Conservation (phyloP, 2,113 vertebrate species). For the Thermophis baileyi region DNA sequence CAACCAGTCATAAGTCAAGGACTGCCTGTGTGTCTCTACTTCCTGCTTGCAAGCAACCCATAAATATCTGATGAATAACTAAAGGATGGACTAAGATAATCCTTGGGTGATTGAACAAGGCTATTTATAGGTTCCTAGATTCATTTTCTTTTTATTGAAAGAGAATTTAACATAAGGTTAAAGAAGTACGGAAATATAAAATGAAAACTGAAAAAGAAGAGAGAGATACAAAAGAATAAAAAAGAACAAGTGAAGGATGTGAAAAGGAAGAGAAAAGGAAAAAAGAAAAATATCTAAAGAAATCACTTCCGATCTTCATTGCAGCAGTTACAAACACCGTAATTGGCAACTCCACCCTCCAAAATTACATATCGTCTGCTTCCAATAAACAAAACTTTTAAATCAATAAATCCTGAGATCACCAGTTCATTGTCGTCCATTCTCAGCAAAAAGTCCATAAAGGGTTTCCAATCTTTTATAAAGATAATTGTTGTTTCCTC, state of each 20-base stretch:
- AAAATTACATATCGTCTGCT: not conserved
- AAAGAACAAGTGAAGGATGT: not conserved
- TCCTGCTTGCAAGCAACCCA: not conserved
- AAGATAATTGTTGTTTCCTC: not conserved
- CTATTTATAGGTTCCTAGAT: not conserved
- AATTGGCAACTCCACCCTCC: not conserved
- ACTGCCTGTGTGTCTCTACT: not conserved
- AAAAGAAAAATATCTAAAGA: not conserved
- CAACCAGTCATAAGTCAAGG: not conserved
- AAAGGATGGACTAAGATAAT: not conserved
- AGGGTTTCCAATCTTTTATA: not conserved
- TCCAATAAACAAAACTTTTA: not conserved
- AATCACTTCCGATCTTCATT: not conserved
- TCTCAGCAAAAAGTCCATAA: not conserved
- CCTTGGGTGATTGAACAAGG: not conserved
- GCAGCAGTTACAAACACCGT: not conserved
- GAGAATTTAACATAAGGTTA: not conserved
- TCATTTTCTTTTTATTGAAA: not conserved
- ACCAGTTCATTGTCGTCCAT: not conserved
- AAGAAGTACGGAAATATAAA: not conserved
- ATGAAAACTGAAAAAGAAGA: not conserved
- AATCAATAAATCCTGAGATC: not conserved
- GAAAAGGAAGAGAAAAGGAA: not conserved
- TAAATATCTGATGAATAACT: not conserved
- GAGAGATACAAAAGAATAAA: not conserved